Evolutionary conservation across 2,888 invertebrate species (phyloP), one percentile per base, ranked within the genome.

Genomic region (Ophioninae sp.): DNA sequence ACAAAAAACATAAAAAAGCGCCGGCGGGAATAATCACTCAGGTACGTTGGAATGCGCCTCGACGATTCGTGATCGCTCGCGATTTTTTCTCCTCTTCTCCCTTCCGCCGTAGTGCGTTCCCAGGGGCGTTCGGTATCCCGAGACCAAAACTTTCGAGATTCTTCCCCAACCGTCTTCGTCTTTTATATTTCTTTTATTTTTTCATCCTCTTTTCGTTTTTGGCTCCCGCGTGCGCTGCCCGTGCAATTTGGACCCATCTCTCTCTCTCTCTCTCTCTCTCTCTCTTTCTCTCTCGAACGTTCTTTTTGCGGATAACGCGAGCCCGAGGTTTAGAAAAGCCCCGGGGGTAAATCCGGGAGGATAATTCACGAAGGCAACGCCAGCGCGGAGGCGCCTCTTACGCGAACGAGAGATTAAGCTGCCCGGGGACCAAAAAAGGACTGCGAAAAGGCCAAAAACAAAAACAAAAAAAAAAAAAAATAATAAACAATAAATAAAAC

Each of bases 351-450:
- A 59, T 74, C 74, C 57, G 37, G n/a, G 74, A 74, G 74, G 79
- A 84, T 84, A 79, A 84, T 84, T 84, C 84, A 79, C 84, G 75
- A 73, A 74, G 78, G 62, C 75, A 68, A 10, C 70, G n/a, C 56
- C 39, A 59, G 20, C 17, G n/a, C 21, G 68, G 23, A n/a, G n/a
- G 68, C 68, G 17, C 50, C 21, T 41, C 68, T 67, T 44, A 67
- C 44, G 68, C 68, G 50, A 68, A 50, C 13, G 13, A 44, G 13
- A 44, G 44, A 13, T 8, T 13, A 44, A 44, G 44, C 10, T 44
- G 44, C 2, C 44, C 44, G 13, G 44, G 13, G 44, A 0, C 10
- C 13, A 13, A 44, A 44, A 44, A 44, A 44, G 13, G 13, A 5
- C 44, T 13, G 44, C 13, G 44, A 10, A 44, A 44, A 44, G 44